Evolutionary conservation across 2,113 vertebrate genomes (phyloP), one percentile per base, ranked within the genome.

Genomic region (Protomyctophum bolini): DNA sequence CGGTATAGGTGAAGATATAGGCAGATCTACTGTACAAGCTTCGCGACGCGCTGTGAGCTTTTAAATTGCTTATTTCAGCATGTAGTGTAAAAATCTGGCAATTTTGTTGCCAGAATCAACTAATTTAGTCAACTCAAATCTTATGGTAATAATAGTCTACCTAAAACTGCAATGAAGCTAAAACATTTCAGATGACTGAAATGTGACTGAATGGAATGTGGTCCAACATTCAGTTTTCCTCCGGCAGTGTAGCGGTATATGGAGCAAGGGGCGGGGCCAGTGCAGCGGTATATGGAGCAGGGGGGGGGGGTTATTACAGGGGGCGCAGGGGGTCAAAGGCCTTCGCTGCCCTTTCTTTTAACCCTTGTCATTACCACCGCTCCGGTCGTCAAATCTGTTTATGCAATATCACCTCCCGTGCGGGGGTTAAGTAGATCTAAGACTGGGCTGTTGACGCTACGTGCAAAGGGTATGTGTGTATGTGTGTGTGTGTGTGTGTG

Each of bases 341-440:
- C 21, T 3, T 7, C 63, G 47, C 11, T 33, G 21, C 12, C 33
- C 7, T 55, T 29, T 67, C 66, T 15, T 72, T 70, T 6, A 58
- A 61, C 50, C 47, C 55, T 55, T 52, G 63, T 12, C 58, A 62
- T 62, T 2, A 11, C 50, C 45, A 66, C 6, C 3, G 7, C 6
- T 61, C n/a, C 9, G 6, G 14, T 70, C 63, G 60, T 67, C 21
- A 65, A 73, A 75, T 45, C 57, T 45, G 50, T 63, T 76, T 12
- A 21, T 0, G 4, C 63, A 70, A 71, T 10, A 47, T 73, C 76
- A 71, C 60, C 79, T 72, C 47, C 0, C 9, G 10, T 11, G 0
- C 41, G 2, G 66, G 21, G 73, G 77, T 83, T 83, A 87, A 87
- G 86, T 58, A 68, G 78, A 60, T 70, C 75, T 68, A 28, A 75